These are phyloP conservation scores for Lomographa bimaculata DNA, from an alignment of 2,888 invertebrate species.

Conservation along the genomic window DNA sequence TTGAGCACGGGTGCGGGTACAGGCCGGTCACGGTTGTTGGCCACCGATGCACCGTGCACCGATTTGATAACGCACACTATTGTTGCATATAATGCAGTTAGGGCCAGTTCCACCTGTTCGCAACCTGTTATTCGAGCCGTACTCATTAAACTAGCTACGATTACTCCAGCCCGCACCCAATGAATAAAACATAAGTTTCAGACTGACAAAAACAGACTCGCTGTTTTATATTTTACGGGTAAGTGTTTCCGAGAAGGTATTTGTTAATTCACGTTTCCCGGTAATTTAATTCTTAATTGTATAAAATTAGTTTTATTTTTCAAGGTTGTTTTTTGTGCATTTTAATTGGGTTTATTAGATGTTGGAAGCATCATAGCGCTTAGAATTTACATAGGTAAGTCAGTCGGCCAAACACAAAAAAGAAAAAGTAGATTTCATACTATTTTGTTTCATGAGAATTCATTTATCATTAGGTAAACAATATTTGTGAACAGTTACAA, in stretches of 20 bases:
- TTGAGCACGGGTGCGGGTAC: constrained; percentile 51
- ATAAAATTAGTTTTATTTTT: constrained; percentile 22
- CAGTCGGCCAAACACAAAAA: neutral
- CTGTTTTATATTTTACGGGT: constrained; percentile 20
- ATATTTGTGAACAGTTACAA: neutral
- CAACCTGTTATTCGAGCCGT: constrained; percentile 51
- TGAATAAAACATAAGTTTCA: constrained; percentile 34
- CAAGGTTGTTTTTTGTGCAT: constrained; percentile 22
- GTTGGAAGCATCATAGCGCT: neutral
- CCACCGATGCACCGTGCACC: constrained; percentile 60
- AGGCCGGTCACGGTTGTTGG: constrained; percentile 48
- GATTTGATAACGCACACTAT: constrained; percentile 64
- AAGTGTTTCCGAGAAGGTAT: constrained; percentile 22
- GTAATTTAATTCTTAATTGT: constrained; percentile 25
- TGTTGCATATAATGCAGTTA: constrained; percentile 27
- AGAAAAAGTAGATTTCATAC: no score
- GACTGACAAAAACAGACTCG: constrained; percentile 24
- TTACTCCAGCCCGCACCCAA: constrained; percentile 22
- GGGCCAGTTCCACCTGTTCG: constrained; percentile 41
- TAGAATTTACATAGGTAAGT: neutral
- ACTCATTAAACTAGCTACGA: constrained; percentile 34
- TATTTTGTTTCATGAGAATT: neutral
- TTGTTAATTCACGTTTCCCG: constrained; percentile 22
- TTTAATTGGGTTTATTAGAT: constrained; percentile 5
- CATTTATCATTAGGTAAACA: no score